phyloP scores from a whole-genome alignment of 2,888 invertebrate species.

The Mesoligia furuncula region DNA sequence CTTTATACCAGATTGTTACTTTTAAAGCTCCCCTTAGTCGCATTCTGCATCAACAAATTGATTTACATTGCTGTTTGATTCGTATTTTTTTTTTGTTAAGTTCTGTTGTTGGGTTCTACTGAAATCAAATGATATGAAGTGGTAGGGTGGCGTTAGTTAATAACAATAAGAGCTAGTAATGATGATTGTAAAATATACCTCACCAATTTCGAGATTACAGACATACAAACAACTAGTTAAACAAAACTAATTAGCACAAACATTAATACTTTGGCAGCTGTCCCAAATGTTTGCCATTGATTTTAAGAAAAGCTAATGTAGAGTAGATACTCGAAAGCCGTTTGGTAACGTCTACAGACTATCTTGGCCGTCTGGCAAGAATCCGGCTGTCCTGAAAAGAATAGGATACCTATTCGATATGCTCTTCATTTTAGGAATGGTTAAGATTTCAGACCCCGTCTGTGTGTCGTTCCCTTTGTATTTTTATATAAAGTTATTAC shows the following conservation, averaged over 20 bases:
- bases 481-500: background rate
- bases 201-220: constrained; percentile 1
- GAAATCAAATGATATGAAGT: background rate
- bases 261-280: constrained; percentile 51
- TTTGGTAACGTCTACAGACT: constrained; percentile 33
- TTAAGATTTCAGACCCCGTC: background rate
- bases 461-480: background rate
- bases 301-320: constrained; percentile 47
- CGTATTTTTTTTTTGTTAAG: background rate
- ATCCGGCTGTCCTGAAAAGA: constrained; percentile 7
- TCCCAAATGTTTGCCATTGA: constrained; percentile 55
- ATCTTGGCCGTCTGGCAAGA: constrained; percentile 30
- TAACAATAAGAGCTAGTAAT: background rate
- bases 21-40: constrained; percentile 53
- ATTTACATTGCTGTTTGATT: constrained; percentile 16
- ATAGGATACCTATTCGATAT: constrained; percentile 2
- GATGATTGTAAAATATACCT: background rate
- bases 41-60: constrained; percentile 43
- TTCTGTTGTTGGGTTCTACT: background rate
- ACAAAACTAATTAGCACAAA: constrained; percentile 44
- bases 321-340: constrained; percentile 24
- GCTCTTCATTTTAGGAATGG: background rate
- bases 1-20: constrained; percentile 51
- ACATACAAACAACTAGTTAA: constrained; percentile 16
- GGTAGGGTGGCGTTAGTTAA: background rate